Percentiles rank a stretch among this genome's conserved stretches.
Conservation (phyloP, 2,113 vertebrate genomes). For the Hepsetus odoe region DNA sequence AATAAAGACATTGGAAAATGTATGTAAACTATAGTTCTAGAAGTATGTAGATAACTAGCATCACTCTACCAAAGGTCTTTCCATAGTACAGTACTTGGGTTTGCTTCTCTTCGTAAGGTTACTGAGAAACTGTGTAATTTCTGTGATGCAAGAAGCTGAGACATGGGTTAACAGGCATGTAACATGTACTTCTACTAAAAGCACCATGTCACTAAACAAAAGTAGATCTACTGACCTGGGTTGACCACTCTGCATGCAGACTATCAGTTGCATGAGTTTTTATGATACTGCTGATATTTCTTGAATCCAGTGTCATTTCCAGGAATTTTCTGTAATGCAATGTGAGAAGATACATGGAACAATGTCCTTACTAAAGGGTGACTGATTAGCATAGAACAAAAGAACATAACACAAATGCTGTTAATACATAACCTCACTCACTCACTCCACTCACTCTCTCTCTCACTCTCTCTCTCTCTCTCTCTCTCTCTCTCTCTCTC, state of each 20-base stretch:
- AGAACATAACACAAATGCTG: not conserved
- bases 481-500: no score
- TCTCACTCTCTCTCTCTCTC: not conserved
- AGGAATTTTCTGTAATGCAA: not conserved
- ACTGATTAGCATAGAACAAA: constrained; percentile 14
- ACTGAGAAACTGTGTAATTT: not conserved
- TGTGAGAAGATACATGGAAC: no score
- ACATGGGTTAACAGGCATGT: not conserved
- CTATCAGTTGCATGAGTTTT: not conserved
- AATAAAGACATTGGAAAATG: not conserved
- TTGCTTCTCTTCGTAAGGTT: no score
- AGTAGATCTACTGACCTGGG: not conserved
- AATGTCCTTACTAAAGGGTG: no score
- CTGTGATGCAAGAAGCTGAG: no score
- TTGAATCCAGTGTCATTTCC: not conserved
- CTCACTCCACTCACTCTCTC: not conserved
- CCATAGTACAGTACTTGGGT: no score
- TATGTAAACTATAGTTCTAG: no score
- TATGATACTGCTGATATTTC: not conserved
- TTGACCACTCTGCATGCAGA: not conserved
- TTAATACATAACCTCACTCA: constrained; percentile 5
- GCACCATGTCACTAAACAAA: not conserved
- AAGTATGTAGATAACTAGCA: no score
- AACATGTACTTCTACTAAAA: not conserved
- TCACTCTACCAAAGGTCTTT: no score